These are phyloP conservation scores for Philaenus spumarius DNA, from an alignment of 1,140 invertebrate species.

Conservation along the genomic window DNA sequence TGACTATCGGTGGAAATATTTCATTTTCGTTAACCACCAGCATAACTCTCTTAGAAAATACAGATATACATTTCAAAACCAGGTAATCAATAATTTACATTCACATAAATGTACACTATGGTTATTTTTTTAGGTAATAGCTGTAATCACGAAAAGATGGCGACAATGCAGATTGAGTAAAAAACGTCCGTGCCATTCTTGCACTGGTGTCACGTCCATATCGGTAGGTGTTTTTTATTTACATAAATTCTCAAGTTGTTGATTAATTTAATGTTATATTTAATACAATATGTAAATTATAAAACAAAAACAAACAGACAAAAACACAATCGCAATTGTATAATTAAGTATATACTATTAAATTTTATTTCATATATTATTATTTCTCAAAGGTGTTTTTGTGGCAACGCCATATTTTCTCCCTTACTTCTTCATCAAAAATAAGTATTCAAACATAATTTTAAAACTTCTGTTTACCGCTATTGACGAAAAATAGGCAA, in stretches of 20 bases:
- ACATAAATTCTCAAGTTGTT: neutral
- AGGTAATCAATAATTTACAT: no score
- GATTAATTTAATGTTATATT: neutral
- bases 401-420: neutral
- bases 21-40: no score
- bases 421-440: no score
- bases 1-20: no score
- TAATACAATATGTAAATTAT: no score
- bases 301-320: neutral
- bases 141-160: constrained; percentile 72
- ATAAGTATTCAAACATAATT: no score
- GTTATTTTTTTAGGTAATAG: constrained; percentile 56
- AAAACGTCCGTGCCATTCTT: constrained; percentile 63
- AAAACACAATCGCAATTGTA: neutral
- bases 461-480: no score
- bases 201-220: constrained; percentile 67
- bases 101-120: no score
- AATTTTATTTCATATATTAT: neutral
- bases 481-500: no score
- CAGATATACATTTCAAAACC: no score
- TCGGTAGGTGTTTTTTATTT: constrained; percentile 55
- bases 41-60: no score
- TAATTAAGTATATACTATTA: neutral
- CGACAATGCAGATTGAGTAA: constrained; percentile 55
- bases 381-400: no score